A percentile compares a stretch with the other conserved stretches of the same genome.
Evolutionary conservation across 2,113 vertebrate species (phyloP).

Genomic region (Acanthisitta chloris): DNA sequence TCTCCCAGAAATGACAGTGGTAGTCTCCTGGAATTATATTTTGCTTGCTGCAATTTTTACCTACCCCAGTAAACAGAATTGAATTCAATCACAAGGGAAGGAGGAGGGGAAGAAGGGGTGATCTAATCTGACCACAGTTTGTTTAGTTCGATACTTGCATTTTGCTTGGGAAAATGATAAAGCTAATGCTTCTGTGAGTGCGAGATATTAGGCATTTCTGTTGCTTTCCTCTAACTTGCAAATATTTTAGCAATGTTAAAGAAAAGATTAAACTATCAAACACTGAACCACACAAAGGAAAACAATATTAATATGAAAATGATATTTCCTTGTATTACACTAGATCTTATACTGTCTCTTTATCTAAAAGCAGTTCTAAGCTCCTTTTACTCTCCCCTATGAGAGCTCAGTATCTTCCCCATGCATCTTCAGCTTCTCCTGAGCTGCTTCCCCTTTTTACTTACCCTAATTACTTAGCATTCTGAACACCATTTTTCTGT

Average conservation of each 20-base stretch:
- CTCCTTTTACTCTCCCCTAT: neutral
- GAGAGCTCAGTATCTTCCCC: neutral
- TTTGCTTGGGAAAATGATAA: neutral
- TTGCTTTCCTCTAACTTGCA: neutral
- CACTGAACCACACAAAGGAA: neutral
- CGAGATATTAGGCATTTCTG: neutral
- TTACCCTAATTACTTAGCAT: neutral
- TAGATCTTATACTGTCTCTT: neutral
- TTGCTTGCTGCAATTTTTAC: neutral
- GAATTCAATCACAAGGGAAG: neutral
- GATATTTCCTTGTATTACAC: neutral
- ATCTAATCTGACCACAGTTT: neutral
- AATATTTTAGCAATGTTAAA: neutral
- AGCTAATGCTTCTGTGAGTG: neutral
- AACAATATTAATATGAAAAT: neutral
- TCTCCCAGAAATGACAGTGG: neutral
- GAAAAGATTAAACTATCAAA: neutral
- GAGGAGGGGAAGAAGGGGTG: neutral
- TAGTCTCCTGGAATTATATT: neutral
- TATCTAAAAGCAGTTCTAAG: neutral
- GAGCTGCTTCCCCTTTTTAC: neutral
- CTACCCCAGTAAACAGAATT: neutral
- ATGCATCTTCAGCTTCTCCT: neutral
- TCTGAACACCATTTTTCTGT: slow-evolving; percentile 5
- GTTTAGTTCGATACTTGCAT: neutral